Conservation (phyloP, 2,888 invertebrate genomes). For the Stegana nigrithorax region DNA sequence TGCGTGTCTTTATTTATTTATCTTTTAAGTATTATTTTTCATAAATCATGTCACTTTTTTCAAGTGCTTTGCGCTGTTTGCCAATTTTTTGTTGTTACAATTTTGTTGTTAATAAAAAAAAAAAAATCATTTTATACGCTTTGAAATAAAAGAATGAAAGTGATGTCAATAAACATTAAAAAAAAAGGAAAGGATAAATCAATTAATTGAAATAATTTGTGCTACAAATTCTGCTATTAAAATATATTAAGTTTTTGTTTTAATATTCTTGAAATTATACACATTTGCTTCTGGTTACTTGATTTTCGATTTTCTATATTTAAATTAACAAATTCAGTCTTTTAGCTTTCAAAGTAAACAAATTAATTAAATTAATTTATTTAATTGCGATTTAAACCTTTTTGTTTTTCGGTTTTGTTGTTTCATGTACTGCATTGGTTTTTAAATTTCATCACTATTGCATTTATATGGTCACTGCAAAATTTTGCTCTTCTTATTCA, state of each 20-base stretch:
- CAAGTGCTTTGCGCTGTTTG: conserved; percentile 29
- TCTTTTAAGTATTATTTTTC: conserved; percentile 29
- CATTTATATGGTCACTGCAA: conserved; percentile 60
- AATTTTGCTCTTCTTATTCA: conserved; percentile 49
- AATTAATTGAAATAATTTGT: conserved; percentile 46
- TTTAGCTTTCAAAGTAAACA: conserved; percentile 61
- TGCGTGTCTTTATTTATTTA: conserved; percentile 24
- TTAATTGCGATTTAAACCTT: conserved; percentile 49
- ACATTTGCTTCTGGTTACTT: conserved; percentile 28
- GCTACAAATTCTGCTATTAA: conserved; percentile 60
- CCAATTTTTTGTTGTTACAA: conserved; percentile 39
- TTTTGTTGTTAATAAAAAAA: conserved; percentile 38
- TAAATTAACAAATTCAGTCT: conserved; percentile 64
- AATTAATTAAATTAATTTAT: conserved; percentile 65
- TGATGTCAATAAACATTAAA: conserved; percentile 25
- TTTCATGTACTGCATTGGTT: conserved; percentile 45
- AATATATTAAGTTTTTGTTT: conserved; percentile 48
- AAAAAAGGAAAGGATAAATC: conserved; percentile 26
- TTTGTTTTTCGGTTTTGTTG: conserved; percentile 33
- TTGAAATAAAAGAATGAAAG: conserved; percentile 16
- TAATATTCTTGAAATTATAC: conserved; percentile 12
- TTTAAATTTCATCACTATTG: conserved; percentile 58
- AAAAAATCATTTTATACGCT: conserved; percentile 41
- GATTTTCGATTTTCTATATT: conserved; percentile 40
- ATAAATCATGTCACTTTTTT: conserved; percentile 28